phyloP scores from a whole-genome alignment of 2,888 invertebrate species.

The Limenitis camilla region DNA sequence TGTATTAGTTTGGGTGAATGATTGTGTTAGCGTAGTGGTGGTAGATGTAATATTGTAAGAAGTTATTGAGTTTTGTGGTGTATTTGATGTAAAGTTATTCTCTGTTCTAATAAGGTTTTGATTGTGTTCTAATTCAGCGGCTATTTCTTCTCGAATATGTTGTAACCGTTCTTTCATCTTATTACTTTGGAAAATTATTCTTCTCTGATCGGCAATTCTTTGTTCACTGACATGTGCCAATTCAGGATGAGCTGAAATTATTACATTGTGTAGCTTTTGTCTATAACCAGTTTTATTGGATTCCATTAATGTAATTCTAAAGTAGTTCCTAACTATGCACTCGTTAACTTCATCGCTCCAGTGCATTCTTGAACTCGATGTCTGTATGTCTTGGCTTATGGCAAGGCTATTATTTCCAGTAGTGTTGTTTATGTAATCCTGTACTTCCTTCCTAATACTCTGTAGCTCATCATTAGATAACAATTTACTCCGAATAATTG shows the following conservation, averaged over 20 bases:
- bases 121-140: too few species aligned
- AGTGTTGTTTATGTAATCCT: neutral
- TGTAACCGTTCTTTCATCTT: too few species aligned
- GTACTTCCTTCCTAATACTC: slow-evolving; percentile 3
- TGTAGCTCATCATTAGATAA: slow-evolving; percentile 6
- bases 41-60: too few species aligned
- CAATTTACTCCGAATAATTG: slow-evolving; percentile 18
- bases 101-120: too few species aligned
- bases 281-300: slow-evolving; percentile 4
- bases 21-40: too few species aligned
- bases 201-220: slow-evolving; percentile 14
- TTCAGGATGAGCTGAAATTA: slow-evolving; percentile 2
- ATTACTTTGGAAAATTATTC: slow-evolving; percentile 3
- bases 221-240: slow-evolving; percentile 13
- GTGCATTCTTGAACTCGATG: slow-evolving; percentile 1
- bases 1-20: too few species aligned
- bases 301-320: slow-evolving; percentile 12
- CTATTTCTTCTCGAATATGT: too few species aligned
- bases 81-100: too few species aligned
- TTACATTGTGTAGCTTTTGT: slow-evolving; percentile 6
- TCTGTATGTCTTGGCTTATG: neutral
- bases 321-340: slow-evolving; percentile 13
- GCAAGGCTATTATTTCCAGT: neutral
- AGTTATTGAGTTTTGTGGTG: too few species aligned
- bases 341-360: slow-evolving; percentile 16